Base-by-base conservation (phyloP, 2,888 invertebrate species). In the Sarcophaga caerulescens region DNA sequence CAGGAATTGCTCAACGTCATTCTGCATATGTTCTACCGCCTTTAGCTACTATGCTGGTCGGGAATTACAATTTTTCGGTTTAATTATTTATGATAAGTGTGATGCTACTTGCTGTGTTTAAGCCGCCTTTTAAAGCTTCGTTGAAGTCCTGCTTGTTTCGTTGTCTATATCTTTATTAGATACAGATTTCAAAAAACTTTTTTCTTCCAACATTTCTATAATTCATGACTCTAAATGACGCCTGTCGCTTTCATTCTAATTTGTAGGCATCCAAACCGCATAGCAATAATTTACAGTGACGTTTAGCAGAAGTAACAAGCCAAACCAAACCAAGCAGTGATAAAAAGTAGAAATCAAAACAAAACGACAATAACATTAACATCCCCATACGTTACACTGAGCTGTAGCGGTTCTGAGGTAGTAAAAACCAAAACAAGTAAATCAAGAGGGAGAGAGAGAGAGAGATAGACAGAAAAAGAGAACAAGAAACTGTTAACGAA, bases 381-480 rank as follows among this genome's bases (percentile, higher is more conserved):
- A 35, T 2, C 35, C 35, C 35, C 8, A 35, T 35, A 10, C 35
- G 8, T 35, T 35, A 35, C 35, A 35, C 35, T 52, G 52, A 52
- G 17, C 52, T 52, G 12, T 52, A 5, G 52, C 52, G 17, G 52
- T 17, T 14, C 4, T 47, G 47, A 4, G 47, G 11, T 47, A 47
- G 14, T 14, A 47, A 19, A 35, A 5, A 59, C 8, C 23, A 59
- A 75, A 19, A 2, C 23, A 59, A 75, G 5, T 17, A 52, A n/a
- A 69, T 68, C 59, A 62, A 74, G 11, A 23, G 17, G 76, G 62
- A 76, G 69, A 23, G 17, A 81, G 62, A 76, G 69, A 65, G 62
- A 81, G 69, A 60, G 62, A 52, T 60, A 60, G 35, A 47, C 45
- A 68, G 59, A 59, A 66, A 66, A 73, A 73, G 47, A 75, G 69